Percentiles rank a stretch among this genome's conserved stretches.
These are phyloP conservation scores for Trogon melanurus DNA, from an alignment of 2,113 vertebrate species.

Conservation along the genomic window DNA sequence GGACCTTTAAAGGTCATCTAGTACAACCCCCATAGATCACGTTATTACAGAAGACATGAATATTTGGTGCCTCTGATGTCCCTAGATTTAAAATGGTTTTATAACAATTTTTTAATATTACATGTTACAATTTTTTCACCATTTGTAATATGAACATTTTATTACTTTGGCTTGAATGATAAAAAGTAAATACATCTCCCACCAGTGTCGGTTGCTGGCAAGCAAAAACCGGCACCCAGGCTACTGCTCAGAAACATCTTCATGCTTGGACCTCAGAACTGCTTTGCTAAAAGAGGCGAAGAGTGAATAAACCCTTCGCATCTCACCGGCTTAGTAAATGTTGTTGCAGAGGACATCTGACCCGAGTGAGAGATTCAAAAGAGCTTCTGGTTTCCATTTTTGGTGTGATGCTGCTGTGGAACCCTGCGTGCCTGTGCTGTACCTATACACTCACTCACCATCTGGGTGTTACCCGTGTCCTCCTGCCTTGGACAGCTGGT, in stretches of 20 bases:
- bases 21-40: not conserved
- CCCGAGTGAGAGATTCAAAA: not conserved
- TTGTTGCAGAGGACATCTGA: not conserved
- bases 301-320: not conserved
- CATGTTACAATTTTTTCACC: not conserved
- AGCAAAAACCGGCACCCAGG: not conserved
- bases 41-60: not conserved
- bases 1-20: too few species aligned
- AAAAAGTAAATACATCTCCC: not conserved
- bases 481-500: not conserved
- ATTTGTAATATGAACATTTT: not conserved
- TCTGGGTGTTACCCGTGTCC: not conserved
- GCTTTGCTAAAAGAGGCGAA: not conserved
- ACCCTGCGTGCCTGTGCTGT: accelerated
- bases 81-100: not conserved
- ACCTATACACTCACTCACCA: accelerated
- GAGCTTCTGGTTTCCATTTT: not conserved
- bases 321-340: not conserved
- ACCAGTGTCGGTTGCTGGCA: not conserved
- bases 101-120: not conserved
- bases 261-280: not conserved
- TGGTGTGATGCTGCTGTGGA: not conserved
- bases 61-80: not conserved
- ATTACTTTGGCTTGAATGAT: not conserved
- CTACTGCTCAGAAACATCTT: not conserved